Percentiles rank a stretch among this genome's conserved stretches.
Evolutionary conservation across 2,797 vertebrate genomes (phyloP).

Genomic region (Mormyrus proboscirostris): DNA sequence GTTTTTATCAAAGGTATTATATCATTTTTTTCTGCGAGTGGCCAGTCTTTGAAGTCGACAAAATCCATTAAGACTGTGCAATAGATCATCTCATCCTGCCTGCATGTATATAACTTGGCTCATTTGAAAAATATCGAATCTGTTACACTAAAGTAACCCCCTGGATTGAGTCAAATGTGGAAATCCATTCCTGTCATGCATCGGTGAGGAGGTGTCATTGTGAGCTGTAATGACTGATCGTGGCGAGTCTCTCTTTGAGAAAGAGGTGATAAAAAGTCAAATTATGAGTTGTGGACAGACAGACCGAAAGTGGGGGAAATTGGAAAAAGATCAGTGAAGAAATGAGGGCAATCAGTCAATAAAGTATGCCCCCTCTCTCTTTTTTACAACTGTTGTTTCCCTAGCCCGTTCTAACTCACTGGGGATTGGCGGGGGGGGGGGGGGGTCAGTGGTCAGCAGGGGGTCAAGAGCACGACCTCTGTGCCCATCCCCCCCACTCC

Average conservation of each 20-base stretch:
- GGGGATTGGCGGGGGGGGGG: slow-evolving; percentile 25
- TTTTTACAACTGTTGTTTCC: slow-evolving; percentile 50
- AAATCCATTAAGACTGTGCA: slow-evolving; percentile 65
- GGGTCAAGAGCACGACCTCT: slow-evolving; percentile 62
- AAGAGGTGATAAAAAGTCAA: slow-evolving; percentile 63
- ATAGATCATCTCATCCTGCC: slow-evolving; percentile 69
- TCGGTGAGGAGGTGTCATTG: slow-evolving; percentile 68
- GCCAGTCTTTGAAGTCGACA: slow-evolving; percentile 54
- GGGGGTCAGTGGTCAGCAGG: slow-evolving; percentile 49
- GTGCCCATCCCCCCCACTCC: slow-evolving; percentile 46
- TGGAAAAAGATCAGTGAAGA: slow-evolving; percentile 53
- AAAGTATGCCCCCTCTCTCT: slow-evolving; percentile 24
- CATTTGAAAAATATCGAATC: slow-evolving; percentile 75
- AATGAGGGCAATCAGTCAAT: slow-evolving; percentile 59
- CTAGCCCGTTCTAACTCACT: neutral
- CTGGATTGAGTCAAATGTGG: slow-evolving; percentile 69
- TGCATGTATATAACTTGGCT: slow-evolving; percentile 55
- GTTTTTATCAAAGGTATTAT: slow-evolving; percentile 68
- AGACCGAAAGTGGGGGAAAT: slow-evolving; percentile 24
- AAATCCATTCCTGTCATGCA: slow-evolving; percentile 64
- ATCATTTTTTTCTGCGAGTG: slow-evolving; percentile 50
- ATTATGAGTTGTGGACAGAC: slow-evolving; percentile 55
- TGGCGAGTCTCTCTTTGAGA: slow-evolving; percentile 46
- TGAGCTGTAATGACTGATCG: slow-evolving; percentile 64
- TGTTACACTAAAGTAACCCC: slow-evolving; percentile 74